Evolutionary conservation across 2,113 vertebrate genomes (phyloP).

Genomic region (Lagopus leucura): DNA sequence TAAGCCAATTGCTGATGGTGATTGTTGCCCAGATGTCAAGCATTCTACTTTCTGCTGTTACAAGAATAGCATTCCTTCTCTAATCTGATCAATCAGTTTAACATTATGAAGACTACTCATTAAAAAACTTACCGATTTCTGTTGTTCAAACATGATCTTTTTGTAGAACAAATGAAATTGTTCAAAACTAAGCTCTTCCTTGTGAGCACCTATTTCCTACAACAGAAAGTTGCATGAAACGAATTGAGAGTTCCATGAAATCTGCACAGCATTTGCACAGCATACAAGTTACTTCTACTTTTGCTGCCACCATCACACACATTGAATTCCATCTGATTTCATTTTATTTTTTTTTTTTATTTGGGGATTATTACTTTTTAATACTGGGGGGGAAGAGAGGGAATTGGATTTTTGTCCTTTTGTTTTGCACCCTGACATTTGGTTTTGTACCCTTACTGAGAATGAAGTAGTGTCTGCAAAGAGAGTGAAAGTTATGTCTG

Average conservation of each 20-base stretch:
- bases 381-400: too few relatives aligned
- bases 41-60: background rate
- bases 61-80: background rate
- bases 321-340: background rate
- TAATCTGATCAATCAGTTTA: background rate
- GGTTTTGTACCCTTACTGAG: too few relatives aligned
- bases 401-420: background rate
- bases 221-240: background rate
- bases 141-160: constrained; percentile 94
- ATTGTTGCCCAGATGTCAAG: background rate
- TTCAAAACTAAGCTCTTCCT: constrained; percentile 92
- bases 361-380: background rate
- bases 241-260: background rate
- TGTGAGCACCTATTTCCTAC: constrained; percentile 89
- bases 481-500: background rate
- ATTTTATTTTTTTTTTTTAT: background rate
- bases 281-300: background rate
- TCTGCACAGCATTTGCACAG: background rate
- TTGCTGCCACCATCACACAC: accelerated
- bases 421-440: background rate
- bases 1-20: background rate
- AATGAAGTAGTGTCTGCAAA: too few relatives aligned
- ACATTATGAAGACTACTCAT: background rate
- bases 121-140: constrained; percentile 84
- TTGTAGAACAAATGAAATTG: constrained; percentile 98